phyloP scores from a whole-genome alignment of 2,888 invertebrate species.

The Geotrupes spiniger region DNA sequence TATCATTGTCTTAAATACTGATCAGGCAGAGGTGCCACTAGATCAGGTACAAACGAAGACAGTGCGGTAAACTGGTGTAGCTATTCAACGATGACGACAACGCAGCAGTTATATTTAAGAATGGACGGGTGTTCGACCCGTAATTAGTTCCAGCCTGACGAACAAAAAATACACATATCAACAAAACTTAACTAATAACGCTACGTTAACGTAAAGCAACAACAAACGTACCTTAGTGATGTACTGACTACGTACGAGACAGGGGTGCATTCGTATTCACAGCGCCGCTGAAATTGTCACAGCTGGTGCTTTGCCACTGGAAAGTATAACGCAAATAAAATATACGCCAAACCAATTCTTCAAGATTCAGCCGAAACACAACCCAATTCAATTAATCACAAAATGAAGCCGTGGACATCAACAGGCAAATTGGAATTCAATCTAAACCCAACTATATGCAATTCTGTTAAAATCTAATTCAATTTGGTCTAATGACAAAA shows the following conservation, averaged over 20 bases:
- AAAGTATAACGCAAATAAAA: too few relatives aligned
- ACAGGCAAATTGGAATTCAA: too few relatives aligned
- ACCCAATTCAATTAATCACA: too few relatives aligned
- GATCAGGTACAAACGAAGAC: conserved; percentile 37
- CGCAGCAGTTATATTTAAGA: conserved; percentile 56
- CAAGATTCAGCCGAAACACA: too few relatives aligned
- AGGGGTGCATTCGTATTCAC: conserved; percentile 56
- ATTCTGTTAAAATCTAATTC: too few relatives aligned
- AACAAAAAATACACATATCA: neutral
- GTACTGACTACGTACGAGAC: conserved; percentile 41
- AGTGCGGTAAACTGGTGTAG: conserved; percentile 26
- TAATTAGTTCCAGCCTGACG: conserved; percentile 53
- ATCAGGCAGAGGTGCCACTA: conserved; percentile 25
- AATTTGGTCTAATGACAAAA: too few relatives aligned
- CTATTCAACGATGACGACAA: conserved; percentile 50
- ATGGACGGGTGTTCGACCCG: conserved; percentile 61
- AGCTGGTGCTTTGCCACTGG: conserved; percentile 69
- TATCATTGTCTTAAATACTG: conserved; percentile 8
- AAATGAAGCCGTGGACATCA: too few relatives aligned
- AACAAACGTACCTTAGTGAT: conserved; percentile 25
- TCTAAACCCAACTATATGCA: too few relatives aligned
- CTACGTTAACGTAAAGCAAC: neutral
- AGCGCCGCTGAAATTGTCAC: conserved; percentile 75
- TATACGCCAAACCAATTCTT: too few relatives aligned
- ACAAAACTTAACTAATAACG: neutral